Evolutionary conservation across 1,140 invertebrate genomes (phyloP), one percentile per base, ranked within the genome.

Genomic region (Pseudomyrmex dendroicus): DNA sequence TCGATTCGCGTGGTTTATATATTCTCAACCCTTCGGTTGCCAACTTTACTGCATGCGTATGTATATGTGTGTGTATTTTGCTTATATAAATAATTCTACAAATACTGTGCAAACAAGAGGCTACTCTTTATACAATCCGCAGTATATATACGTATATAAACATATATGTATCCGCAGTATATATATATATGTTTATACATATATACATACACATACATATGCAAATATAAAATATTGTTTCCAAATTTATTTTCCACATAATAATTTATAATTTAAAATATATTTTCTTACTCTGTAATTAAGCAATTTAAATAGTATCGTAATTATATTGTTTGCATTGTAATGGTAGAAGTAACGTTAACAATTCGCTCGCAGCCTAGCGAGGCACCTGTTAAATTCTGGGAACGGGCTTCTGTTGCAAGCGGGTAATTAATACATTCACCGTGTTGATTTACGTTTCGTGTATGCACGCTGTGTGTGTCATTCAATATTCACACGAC

Each of bases 391-490:
- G 76, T 80, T 56, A 80, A 54, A 59, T 80, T 80, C 56, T 72
- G 67, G 66, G 15, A 72, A 80, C 44, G 35, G 17, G 66, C 54
- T 70, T n/a, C 44, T 80, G 76, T 50, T 25, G 66, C 56, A 44
- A 9, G 13, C 66, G 66, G 64, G 64, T 80, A 80, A 80, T 80
- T 80, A 80, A 80, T 80, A 80, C 66, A 80, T 80, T 80, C 44
- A 80, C 76, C 59, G 72, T 80, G 76, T 72, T 80, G 76, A 80
- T 80, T 80, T 80, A 61, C 52, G 76, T 80, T 70, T 72, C n/a
- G 25, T 64, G 52, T 78, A 66, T 50, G 54, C 46, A 20, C 25
- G 20, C 10, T 35, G 22, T 2, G 35, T 46, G 22, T 2, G 44
- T 57, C 54, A 80, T 80, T 80, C 76, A 80, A 80, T 70, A 78